Base-by-base conservation (phyloP, 2,113 vertebrate genomes). In the Ptilonorhynchus violaceus region DNA sequence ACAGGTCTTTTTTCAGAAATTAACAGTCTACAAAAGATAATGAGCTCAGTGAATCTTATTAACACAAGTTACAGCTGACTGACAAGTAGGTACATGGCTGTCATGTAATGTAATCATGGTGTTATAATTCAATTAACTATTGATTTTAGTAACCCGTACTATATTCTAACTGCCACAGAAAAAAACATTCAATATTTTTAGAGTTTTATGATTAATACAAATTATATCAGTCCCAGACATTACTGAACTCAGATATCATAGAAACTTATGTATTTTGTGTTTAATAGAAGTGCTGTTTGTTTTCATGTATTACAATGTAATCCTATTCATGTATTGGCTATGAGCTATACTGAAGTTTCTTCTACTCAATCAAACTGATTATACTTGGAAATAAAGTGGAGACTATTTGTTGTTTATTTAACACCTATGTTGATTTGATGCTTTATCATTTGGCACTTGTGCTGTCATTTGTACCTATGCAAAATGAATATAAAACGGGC, bases 1-100 rank as follows among this genome's bases (percentile, higher is more conserved):
- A 92, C 39, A 94, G 67, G 76, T 89, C 67, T 72, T 76, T 92
- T 80, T 89, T 74, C 78, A 83, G 84, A 92, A 95, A 89, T 96
- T 94, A 97, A 74, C 67, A 91, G 78, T 90, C 74, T 89, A 85
- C 76, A 87, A 59, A 97, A 88, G 76, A 93, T 97, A 97, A 97
- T 95, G 66, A 96, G 90, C 59, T 93, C 80, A 11, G 23, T 93
- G 95, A 93, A 93, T 96, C 74, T 95, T 97, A 95, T 96, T 97
- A 97, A 76, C 50, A 89, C 62, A 93, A 95, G 93, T 89, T 97
- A 85, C 72, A 75, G 37, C 46, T 93, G 88, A 96, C 82, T 96
- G 92, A 96, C 86, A 96, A 96, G 52, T 91, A 96, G 93, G 88
- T 93, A 84, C 28, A 83, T 30, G 49, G 50, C 53, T 92, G 87